These are phyloP conservation scores for Colossoma macropomum DNA, from an alignment of 2,113 vertebrate genomes.

Conservation along the genomic window DNA sequence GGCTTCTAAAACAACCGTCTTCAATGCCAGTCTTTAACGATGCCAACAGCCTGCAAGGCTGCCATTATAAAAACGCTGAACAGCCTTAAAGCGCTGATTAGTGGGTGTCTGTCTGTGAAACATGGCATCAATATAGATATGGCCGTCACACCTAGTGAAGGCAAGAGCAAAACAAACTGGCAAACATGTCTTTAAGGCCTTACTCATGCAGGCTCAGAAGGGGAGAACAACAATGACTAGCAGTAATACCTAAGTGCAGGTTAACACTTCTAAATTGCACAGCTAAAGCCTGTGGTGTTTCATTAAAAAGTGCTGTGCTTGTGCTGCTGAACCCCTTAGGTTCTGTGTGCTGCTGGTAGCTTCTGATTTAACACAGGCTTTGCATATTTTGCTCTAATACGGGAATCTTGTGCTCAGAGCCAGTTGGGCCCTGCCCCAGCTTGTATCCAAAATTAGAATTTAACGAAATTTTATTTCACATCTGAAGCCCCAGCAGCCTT, in stretches of 20 bases:
- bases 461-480: not conserved
- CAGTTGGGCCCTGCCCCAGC: not conserved
- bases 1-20: slow-evolving; percentile 17
- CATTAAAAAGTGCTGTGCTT: slow-evolving; percentile 30
- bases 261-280: slow-evolving; percentile 29
- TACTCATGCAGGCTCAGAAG: slow-evolving; percentile 6
- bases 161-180: slow-evolving; percentile 26
- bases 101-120: slow-evolving; percentile 23
- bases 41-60: slow-evolving; percentile 26
- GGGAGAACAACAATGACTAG: not conserved
- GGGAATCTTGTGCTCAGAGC: not conserved
- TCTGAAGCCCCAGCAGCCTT: not conserved
- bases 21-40: slow-evolving; percentile 39
- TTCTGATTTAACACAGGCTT: slow-evolving; percentile 10
- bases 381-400: slow-evolving; percentile 9
- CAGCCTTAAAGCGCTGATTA: slow-evolving; percentile 35
- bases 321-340: not conserved
- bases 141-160: slow-evolving; percentile 19
- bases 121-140: slow-evolving; percentile 26
- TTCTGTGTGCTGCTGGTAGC: not conserved
- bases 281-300: slow-evolving; percentile 21
- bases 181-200: slow-evolving; percentile 29
- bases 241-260: slow-evolving; percentile 32
- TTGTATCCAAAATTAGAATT: not conserved
- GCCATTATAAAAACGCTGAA: slow-evolving; percentile 39